Evolutionary conservation across 2,113 vertebrate species (phyloP), one percentile per base, ranked within the genome.

Genomic region (Guaruba guarouba): DNA sequence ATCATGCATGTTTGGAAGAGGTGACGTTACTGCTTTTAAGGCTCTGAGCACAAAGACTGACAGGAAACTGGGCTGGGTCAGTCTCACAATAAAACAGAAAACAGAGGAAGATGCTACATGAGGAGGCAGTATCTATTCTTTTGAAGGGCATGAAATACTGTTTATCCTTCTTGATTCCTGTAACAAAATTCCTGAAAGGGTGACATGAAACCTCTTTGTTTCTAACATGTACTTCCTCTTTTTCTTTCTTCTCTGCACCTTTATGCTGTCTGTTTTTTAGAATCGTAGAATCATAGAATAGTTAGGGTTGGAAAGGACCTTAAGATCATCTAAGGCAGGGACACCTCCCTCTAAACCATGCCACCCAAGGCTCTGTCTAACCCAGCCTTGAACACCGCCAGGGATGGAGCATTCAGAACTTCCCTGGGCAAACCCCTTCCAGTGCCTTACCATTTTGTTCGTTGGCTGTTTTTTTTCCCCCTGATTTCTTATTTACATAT

Each of bases 401-500:
- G 48, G 48, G 48, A 24, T 13, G 12, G 48, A 49, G 48, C 48
- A 49, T 23, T 49, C 48, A 24, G 23, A 49, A 13, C 48, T 49
- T 49, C 48, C 22, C 48, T 24, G 12, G 23, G 48, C 48, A 49
- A 48, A 24, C 48, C 23, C 12, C 23, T 49, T 49, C 22, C 12
- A 49, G 48, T 24, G 48, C 48, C 12, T 49, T 12, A 49, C 48
- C 23, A 49, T 24, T 57, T 59, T 75, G n/a, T 5, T 46, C 8
- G 10, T 48, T 57, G 55, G 24, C 25, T 48, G 31, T 2, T 17
- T 48, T 35, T 12, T 13, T 17, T 1, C 0, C 4, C 31, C 1
- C 17, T 17, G 5, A 29, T 19, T 22, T 46, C 82, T 67, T 71
- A 12, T 37, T 43, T 55, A 4, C 33, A 44, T 49, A 18, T 80